Percentiles rank a stretch among this genome's conserved stretches.
These are phyloP conservation scores for Mimas tiliae DNA, from an alignment of 2,888 invertebrate genomes.

Conservation along the genomic window DNA sequence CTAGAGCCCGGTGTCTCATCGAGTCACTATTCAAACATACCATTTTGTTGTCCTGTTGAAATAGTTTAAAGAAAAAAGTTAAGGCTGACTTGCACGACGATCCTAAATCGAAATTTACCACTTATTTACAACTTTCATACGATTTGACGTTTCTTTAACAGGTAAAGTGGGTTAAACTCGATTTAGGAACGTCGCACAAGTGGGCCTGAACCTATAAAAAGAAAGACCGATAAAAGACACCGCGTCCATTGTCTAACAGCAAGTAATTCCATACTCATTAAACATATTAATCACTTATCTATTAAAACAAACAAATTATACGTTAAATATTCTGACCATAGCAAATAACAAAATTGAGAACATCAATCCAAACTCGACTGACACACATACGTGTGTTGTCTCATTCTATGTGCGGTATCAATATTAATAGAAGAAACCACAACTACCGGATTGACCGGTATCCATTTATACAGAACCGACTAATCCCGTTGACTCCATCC, in stretches of 20 bases:
- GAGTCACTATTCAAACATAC: constrained; percentile 5
- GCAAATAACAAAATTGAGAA: neutral
- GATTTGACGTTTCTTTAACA: no score
- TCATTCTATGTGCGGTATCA: constrained; percentile 1
- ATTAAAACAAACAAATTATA: neutral
- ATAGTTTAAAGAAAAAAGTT: neutral
- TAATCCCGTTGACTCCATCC: constrained; percentile 8
- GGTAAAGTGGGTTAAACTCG: no score
- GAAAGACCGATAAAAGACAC: no score
- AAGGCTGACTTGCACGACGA: no score
- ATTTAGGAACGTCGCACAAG: no score
- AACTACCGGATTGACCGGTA: neutral
- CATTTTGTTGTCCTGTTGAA: neutral
- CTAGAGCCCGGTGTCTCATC: constrained; percentile 10
- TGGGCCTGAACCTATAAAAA: no score
- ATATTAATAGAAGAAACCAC: constrained; percentile 18
- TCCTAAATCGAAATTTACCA: no score
- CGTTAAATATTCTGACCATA: constrained; percentile 1
- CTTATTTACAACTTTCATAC: no score
- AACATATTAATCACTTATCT: no score
- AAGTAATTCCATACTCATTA: no score
- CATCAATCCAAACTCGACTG: neutral
- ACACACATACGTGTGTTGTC: constrained; percentile 10
- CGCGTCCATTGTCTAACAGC: no score
- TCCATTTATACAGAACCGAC: constrained; percentile 10